Evolutionary conservation across 2,888 invertebrate species (phyloP).

Genomic region (Gryllus longicercus): DNA sequence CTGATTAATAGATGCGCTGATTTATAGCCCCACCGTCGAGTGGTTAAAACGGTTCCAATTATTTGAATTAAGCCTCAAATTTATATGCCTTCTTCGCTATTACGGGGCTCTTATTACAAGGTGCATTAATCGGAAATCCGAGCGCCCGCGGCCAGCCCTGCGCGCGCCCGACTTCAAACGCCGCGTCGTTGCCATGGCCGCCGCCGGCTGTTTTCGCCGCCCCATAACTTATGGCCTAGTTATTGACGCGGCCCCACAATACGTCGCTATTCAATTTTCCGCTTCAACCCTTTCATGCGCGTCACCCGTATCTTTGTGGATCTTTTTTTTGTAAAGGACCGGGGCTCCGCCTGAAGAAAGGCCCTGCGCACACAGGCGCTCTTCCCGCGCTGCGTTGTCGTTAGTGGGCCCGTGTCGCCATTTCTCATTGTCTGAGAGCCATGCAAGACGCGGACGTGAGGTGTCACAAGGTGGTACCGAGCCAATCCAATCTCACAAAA

Average conservation of each 20-base stretch:
- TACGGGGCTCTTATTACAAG: conserved; percentile 17
- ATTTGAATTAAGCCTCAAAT: conserved; percentile 8
- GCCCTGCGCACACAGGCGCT: neutral
- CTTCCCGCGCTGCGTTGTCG: neutral
- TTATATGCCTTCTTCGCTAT: neutral
- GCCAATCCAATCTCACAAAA: conserved; percentile 34
- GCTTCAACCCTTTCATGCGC: neutral
- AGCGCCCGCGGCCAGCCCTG: neutral
- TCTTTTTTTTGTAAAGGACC: neutral
- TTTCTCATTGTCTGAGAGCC: conserved; percentile 25
- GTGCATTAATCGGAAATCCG: neutral
- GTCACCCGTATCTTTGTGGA: neutral
- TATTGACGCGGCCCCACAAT: neutral
- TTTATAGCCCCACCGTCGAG: neutral
- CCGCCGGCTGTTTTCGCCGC: neutral
- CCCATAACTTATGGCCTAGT: conserved; percentile 7
- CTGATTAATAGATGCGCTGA: neutral
- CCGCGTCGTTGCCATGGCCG: neutral
- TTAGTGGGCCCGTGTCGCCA: conserved; percentile 28
- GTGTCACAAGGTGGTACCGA: conserved; percentile 37
- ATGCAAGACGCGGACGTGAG: conserved; percentile 24
- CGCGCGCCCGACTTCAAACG: neutral
- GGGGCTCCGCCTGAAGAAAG: neutral
- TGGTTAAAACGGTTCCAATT: neutral
- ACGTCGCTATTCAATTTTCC: neutral